These are phyloP conservation scores for Vultur gryphus DNA, from an alignment of 2,797 vertebrate genomes.

Conservation along the genomic window DNA sequence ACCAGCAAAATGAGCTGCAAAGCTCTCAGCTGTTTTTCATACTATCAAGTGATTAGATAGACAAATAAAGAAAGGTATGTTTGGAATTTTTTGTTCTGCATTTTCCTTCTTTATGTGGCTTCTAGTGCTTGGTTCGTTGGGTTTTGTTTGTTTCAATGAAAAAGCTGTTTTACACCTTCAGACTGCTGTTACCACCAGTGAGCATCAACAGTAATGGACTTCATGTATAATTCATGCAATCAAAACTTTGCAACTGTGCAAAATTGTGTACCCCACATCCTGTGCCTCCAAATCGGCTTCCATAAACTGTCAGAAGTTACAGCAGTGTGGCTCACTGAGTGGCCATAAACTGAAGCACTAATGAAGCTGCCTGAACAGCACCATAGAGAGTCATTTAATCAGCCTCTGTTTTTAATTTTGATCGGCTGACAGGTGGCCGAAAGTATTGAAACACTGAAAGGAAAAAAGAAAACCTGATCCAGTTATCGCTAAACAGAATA, in stretches of 20 bases:
- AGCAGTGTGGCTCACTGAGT: conserved; percentile 50
- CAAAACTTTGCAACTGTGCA: conserved; percentile 71
- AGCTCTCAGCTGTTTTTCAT: not conserved
- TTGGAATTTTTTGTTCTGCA: not conserved
- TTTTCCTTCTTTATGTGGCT: not conserved
- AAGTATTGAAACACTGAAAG: conserved; percentile 28
- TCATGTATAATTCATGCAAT: conserved; percentile 71
- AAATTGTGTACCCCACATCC: conserved; percentile 67
- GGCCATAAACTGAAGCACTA: conserved; percentile 65
- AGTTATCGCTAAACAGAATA: not conserved
- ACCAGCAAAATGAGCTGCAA: not conserved
- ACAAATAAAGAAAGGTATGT: not conserved
- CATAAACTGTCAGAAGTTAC: conserved; percentile 66
- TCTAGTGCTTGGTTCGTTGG: not conserved
- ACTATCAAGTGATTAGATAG: not conserved
- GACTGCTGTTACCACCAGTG: conserved; percentile 16
- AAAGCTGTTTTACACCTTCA: conserved; percentile 4
- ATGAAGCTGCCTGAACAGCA: conserved; percentile 69
- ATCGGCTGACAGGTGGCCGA: conserved; percentile 64
- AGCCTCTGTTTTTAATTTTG: conserved; percentile 67
- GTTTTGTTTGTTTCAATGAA: not conserved
- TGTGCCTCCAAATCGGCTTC: conserved; percentile 59
- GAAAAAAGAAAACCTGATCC: not conserved
- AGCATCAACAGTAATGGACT: conserved; percentile 38
- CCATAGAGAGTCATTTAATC: conserved; percentile 71